Conservation (phyloP, 1,140 invertebrate species). For the Pseudomyrmex flavicornis region DNA sequence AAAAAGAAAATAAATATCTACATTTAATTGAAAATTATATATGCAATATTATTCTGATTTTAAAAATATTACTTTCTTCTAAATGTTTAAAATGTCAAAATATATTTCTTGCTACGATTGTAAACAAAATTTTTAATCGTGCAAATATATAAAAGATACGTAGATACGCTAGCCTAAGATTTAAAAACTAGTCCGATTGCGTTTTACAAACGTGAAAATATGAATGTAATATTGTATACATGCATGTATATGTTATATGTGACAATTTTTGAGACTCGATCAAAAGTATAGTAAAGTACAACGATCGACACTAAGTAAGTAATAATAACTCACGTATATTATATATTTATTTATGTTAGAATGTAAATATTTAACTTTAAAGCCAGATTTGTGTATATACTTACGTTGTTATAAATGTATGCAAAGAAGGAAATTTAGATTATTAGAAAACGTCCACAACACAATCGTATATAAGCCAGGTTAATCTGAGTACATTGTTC, state of each 20-base stretch:
- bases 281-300: neutral
- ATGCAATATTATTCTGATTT: neutral
- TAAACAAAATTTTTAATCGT: slow-evolving; percentile 27
- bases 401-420: slow-evolving; percentile 33
- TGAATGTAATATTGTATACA: slow-evolving; percentile 27
- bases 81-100: neutral
- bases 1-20: neutral
- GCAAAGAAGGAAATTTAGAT: slow-evolving; percentile 1
- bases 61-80: slow-evolving; percentile 2
- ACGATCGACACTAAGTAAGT: slow-evolving; percentile 35
- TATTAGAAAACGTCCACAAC: neutral
- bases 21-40: slow-evolving; percentile 5
- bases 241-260: slow-evolving; percentile 25
- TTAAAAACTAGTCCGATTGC: slow-evolving; percentile 65
- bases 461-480: neutral
- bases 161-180: slow-evolving; percentile 60
- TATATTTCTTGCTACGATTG: slow-evolving; percentile 7
- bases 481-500: neutral
- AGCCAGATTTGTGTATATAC: slow-evolving; percentile 43
- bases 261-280: slow-evolving; percentile 5
- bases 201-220: slow-evolving; percentile 42
- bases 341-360: slow-evolving; percentile 68
- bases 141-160: slow-evolving; percentile 5
- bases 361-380: slow-evolving; percentile 38
- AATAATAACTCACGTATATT: slow-evolving; percentile 64